These are phyloP conservation scores for Dendrolimus kikuchii DNA, from an alignment of 1,140 invertebrate species.

Conservation along the genomic window DNA sequence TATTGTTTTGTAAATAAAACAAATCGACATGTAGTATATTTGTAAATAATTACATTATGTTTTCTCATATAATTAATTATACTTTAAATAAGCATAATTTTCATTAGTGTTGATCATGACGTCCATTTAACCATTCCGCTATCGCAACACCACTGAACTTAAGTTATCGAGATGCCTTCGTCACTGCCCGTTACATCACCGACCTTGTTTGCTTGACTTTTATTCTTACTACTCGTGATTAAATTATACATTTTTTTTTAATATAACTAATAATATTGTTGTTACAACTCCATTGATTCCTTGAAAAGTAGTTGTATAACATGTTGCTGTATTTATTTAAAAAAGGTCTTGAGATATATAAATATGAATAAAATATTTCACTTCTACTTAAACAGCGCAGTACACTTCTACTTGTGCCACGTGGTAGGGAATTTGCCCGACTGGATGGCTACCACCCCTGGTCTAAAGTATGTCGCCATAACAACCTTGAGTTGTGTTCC, in stretches of 20 bases:
- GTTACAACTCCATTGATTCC: too few relatives aligned
- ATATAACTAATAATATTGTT: too few relatives aligned
- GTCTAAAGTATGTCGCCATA: too few relatives aligned
- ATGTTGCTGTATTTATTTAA: too few relatives aligned
- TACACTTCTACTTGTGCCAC: too few relatives aligned
- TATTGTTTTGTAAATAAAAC: constrained; percentile 11
- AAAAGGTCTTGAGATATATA: too few relatives aligned
- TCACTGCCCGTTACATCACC: constrained; percentile 49
- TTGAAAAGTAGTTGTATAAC: too few relatives aligned
- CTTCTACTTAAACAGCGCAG: too few relatives aligned
- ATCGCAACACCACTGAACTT: constrained; percentile 20
- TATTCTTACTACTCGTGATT: constrained; percentile 11
- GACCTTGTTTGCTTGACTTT: constrained; percentile 61
- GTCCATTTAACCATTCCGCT: constrained; percentile 14
- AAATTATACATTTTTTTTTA: not conserved
- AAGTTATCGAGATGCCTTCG: constrained; percentile 31
- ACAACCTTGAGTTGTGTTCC: too few relatives aligned
- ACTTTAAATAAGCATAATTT: constrained; percentile 16
- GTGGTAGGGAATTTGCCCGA: too few relatives aligned
- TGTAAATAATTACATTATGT: constrained; percentile 18
- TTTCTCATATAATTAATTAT: constrained; percentile 17
- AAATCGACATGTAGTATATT: constrained; percentile 9
- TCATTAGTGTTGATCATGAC: constrained; percentile 19
- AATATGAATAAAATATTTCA: too few relatives aligned
- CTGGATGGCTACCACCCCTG: too few relatives aligned